Evolutionary conservation across 2,113 vertebrate species (phyloP).

Genomic region (Sinocyclocheilus anshuiensis): DNA sequence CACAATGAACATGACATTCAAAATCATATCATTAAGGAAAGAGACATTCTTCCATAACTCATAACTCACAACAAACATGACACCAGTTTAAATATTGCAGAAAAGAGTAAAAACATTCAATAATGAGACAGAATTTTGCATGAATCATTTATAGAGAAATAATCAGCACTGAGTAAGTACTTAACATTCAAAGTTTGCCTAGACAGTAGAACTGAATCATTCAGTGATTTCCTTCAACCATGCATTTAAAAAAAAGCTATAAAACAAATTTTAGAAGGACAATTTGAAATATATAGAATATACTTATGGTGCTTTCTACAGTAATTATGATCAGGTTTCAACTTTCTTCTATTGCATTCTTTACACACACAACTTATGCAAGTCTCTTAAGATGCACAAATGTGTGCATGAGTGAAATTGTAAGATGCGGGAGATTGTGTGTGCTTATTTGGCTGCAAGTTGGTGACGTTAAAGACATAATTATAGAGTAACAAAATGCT

Average conservation of each 20-base stretch:
- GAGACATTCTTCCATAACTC: background rate
- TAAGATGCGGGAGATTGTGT: background rate
- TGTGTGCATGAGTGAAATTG: slow-evolving; percentile 1
- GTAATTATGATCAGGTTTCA: background rate
- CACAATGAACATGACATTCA: background rate
- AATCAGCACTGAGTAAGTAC: background rate
- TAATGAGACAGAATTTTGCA: background rate
- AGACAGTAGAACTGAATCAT: too few species aligned
- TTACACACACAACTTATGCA: background rate
- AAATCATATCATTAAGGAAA: background rate
- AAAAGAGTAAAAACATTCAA: background rate
- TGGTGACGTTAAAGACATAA: slow-evolving; percentile 30
- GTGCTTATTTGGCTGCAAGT: slow-evolving; percentile 35
- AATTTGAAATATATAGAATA: too few species aligned
- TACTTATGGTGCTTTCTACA: too few species aligned
- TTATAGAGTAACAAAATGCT: background rate
- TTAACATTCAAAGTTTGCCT: background rate
- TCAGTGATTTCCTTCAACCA: too few species aligned
- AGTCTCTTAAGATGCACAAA: too few species aligned
- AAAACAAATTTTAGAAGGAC: background rate
- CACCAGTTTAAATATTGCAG: background rate
- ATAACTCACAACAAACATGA: background rate
- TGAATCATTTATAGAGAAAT: background rate
- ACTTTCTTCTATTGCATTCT: background rate
- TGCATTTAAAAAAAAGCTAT: too few species aligned